Evolutionary conservation across 2,888 invertebrate genomes (phyloP).

Genomic region (Stenotaenia linearis): DNA sequence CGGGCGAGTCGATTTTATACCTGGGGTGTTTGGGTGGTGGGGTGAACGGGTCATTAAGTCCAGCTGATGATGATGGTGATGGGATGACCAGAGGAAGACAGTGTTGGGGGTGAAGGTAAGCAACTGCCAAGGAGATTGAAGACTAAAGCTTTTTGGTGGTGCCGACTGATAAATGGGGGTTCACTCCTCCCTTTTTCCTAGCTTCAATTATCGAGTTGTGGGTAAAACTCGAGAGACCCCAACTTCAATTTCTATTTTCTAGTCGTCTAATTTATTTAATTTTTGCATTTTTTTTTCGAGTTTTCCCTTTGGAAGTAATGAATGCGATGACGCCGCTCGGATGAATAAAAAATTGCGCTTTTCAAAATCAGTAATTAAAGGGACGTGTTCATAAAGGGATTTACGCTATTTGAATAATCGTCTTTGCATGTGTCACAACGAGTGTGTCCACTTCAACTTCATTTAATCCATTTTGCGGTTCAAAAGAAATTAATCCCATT

Average conservation of each 20-base stretch:
- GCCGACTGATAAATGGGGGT: conserved; percentile 4
- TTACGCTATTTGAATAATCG: not conserved
- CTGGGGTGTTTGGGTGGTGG: not conserved
- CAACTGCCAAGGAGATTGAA: not conserved
- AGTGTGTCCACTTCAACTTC: not conserved
- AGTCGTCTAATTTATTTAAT: not conserved
- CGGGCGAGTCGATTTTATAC: not conserved
- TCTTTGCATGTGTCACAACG: not conserved
- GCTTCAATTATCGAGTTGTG: not conserved
- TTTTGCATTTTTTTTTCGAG: not conserved
- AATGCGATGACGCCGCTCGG: not conserved
- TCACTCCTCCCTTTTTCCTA: not conserved
- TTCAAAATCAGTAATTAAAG: conserved; percentile 6
- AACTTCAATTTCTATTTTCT: too few relatives aligned
- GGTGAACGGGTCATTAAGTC: conserved; percentile 8
- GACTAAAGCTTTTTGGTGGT: not conserved
- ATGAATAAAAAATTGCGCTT: too few relatives aligned
- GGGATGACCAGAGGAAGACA: conserved; percentile 11
- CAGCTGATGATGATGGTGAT: conserved; percentile 23
- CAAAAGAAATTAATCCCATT: not conserved
- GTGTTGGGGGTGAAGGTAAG: conserved; percentile 13
- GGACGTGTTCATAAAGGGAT: conserved; percentile 19
- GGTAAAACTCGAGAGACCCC: not conserved
- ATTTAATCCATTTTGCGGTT: not conserved
- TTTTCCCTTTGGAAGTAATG: not conserved